These are phyloP conservation scores for Salvator merianae DNA, from an alignment of 2,113 vertebrate genomes.

Conservation along the genomic window DNA sequence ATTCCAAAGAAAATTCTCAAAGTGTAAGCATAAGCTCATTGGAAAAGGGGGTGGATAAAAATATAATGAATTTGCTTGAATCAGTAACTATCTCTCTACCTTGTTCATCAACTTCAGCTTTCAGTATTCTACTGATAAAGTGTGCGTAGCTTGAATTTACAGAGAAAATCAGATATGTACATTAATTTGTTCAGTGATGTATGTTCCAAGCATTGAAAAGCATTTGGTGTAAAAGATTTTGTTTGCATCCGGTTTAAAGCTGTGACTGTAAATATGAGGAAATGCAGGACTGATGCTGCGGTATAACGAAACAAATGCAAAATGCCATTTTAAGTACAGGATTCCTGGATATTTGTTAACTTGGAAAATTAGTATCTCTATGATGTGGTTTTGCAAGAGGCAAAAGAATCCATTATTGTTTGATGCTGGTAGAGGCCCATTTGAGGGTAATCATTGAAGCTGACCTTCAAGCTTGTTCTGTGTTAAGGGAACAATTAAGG, in stretches of 20 bases:
- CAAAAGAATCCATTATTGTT: conserved; percentile 5
- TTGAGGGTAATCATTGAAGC: neutral
- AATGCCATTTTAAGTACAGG: neutral
- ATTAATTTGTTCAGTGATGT: too few species aligned
- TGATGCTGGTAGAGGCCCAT: neutral
- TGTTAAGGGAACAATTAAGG: accelerated
- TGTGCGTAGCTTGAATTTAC: too few species aligned
- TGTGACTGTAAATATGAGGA: neutral
- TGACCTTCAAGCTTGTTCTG: neutral
- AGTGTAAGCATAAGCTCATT: neutral
- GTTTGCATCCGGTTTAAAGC: neutral
- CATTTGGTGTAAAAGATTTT: neutral
- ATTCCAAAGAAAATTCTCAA: neutral
- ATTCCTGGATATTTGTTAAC: conserved; percentile 28
- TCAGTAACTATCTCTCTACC: neutral
- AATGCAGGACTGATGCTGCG: neutral
- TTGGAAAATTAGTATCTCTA: conserved; percentile 36
- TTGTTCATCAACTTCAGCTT: too few species aligned
- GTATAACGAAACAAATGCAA: conserved; percentile 40
- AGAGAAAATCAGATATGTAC: too few species aligned
- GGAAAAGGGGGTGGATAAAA: neutral
- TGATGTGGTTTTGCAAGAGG: neutral
- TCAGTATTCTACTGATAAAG: too few species aligned
- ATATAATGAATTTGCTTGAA: neutral
- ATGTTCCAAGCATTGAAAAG: neutral